Evolutionary conservation across 1,140 invertebrate genomes (phyloP), one percentile per base, ranked within the genome.

Genomic region (Drosophila pachea): DNA sequence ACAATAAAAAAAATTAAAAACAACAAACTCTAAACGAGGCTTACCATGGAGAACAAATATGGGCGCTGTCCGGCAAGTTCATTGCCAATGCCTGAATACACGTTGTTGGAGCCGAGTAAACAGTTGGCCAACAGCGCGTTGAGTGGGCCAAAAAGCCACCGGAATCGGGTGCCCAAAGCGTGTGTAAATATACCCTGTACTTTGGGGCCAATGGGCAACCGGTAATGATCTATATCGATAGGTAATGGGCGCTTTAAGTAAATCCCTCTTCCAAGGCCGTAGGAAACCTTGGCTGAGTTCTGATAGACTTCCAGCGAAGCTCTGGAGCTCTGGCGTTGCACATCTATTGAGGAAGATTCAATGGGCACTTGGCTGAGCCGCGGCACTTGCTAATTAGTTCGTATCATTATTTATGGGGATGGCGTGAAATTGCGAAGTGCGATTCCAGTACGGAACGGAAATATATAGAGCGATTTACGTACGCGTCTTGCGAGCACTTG

Each of bases 11-110:
- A 43, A 43, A 40, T 52, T 4, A 7, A 7, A 43, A 4, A 43
- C 12, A 12, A 40, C n/a, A 9, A 69, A 52, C 43, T 42, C 6
- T 59, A 71, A 62, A 63, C 22, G 45, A 68, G 67, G 64, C 35
- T 53, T 64, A 63, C 6, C 79, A 79, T 83, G 79, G 79, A 81
- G 70, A 78, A 60, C 47, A 58, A 82, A 78, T 50, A 52, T 56
- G 35, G 49, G 49, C 40, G 14, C n/a, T 42, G 62, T 49, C 58
- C 48, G 36, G 32, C 45, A 49, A 79, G 76, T 86, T 83, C 79
- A 84, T 67, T 66, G 66, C 32, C 81, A 84, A 84, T 76, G 79
- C 71, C 48, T n/a, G 8, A 49, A 8, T 45, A 43, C n/a, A 43
- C 14, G 5, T 38, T 59, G 54, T 65, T 53, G 59, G 12, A 32